Evolutionary conservation across 2,888 invertebrate species (phyloP).

Genomic region (Thera obeliscata): DNA sequence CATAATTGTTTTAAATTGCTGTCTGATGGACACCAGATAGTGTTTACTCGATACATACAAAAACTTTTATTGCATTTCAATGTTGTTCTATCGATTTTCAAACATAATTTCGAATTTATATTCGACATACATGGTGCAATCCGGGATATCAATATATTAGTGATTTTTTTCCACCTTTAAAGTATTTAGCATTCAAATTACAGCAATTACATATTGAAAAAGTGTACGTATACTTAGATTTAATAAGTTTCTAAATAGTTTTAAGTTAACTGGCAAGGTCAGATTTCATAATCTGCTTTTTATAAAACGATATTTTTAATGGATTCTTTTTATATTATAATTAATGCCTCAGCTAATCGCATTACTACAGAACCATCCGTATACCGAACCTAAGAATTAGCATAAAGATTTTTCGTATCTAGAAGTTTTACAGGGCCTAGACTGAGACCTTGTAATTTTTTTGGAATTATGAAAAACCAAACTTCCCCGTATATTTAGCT

Average conservation of each 20-base stretch:
- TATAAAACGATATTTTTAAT: no score
- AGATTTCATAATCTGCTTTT: no score
- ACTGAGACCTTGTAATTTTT: no score
- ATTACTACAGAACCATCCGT: no score
- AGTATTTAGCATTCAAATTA: slow-evolving; percentile 33
- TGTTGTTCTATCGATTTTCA: slow-evolving; percentile 35
- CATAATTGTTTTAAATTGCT: slow-evolving; percentile 45
- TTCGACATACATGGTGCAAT: slow-evolving; percentile 23
- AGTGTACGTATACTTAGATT: not conserved
- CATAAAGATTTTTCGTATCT: no score
- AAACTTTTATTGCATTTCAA: slow-evolving; percentile 38
- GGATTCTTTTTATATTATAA: no score
- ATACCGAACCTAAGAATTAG: no score
- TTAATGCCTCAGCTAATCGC: no score
- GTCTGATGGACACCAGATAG: slow-evolving; percentile 36
- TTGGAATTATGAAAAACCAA: no score
- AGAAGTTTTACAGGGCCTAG: no score
- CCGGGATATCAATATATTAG: slow-evolving; percentile 17
- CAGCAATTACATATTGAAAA: slow-evolving; percentile 7
- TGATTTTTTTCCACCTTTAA: slow-evolving; percentile 13
- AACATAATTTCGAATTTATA: slow-evolving; percentile 37
- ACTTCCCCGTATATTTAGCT: no score
- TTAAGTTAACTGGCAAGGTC: not conserved
- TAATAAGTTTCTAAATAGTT: not conserved
- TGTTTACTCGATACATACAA: slow-evolving; percentile 29